Base-by-base conservation (phyloP, 2,113 vertebrate genomes). In the Alaudala cheleensis region DNA sequence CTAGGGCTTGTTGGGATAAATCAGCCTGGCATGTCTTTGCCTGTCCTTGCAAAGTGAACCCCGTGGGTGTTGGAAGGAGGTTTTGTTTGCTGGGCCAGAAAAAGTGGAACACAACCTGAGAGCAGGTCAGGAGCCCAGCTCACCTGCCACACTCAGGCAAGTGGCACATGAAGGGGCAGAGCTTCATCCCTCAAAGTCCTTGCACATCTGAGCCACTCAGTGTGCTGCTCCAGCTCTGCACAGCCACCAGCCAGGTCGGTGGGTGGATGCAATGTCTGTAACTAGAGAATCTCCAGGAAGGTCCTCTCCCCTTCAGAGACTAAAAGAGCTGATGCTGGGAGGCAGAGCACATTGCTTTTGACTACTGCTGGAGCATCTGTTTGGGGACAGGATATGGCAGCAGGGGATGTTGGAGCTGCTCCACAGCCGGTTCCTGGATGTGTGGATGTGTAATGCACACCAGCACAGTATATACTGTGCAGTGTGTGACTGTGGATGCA, bases 121-220 rank as follows among this genome's bases (percentile, higher is more conserved):
- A 74, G 47, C 34, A 40, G 28, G 11, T 11, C n/a, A 45, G 40
- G 31, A 81, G 28, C 56, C 33, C 53, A n/a, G 37, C 29, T 60
- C 19, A 31, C 11, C 19, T 3, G 1, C 12, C 3, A 5, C 1
- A 2, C 37, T 40, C 31, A n/a, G 67, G 17, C 19, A 61, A 40
- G 60, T 4, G 23, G 28, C 37, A 61, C 16, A 3, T 0, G 2
- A 24, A 44, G 54, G 1, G 4, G 16, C 54, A 73, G 54, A 65
- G 23, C 16, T 2, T 1, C 37, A 6, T 24, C 25, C 45, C 69
- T 64, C 5, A 0, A 25, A 76, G 39, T 10, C 34, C 2, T 18
- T 0, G 4, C n/a, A 3, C 23, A 17, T 5, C 37, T 23, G 28
- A 70, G 81, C 24, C n/a, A n/a, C 26, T 21, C 0, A 0, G 4